Evolutionary conservation across 2,797 vertebrate genomes (phyloP).

Genomic region (Poeciliopsis turneri): DNA sequence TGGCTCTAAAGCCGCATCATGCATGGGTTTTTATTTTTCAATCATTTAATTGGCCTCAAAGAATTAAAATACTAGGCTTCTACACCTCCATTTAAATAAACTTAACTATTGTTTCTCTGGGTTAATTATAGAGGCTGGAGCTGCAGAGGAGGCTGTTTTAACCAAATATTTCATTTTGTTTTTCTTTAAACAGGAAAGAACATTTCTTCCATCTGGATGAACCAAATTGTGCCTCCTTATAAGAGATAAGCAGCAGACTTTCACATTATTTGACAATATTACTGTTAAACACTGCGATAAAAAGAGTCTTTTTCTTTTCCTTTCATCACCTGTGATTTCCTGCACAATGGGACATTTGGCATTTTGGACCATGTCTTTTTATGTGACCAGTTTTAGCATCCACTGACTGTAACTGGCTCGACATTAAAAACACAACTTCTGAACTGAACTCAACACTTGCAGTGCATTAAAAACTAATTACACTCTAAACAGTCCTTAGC

Average conservation of each 20-base stretch:
- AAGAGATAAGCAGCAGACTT: neutral
- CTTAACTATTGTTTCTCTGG: neutral
- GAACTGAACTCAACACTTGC: neutral
- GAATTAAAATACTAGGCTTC: neutral
- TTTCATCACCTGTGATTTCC: neutral
- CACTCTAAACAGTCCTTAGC: neutral
- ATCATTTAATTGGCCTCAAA: neutral
- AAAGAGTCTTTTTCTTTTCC: neutral
- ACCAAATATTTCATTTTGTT: neutral
- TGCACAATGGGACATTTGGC: neutral
- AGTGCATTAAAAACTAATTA: neutral
- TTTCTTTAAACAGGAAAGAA: neutral
- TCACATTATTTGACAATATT: neutral
- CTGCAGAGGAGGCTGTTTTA: neutral
- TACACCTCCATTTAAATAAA: neutral
- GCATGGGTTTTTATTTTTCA: neutral
- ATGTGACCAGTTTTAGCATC: neutral
- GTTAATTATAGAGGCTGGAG: neutral
- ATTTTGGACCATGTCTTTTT: neutral
- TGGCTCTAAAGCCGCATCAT: neutral
- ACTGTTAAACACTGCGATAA: neutral
- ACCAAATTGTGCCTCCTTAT: neutral
- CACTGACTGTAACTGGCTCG: neutral
- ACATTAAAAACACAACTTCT: neutral
- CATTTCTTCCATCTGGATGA: neutral